Percentiles rank a stretch among this genome's conserved stretches.
phyloP scores from a whole-genome alignment of 2,113 vertebrate species.

The Rattus rattus region DNA sequence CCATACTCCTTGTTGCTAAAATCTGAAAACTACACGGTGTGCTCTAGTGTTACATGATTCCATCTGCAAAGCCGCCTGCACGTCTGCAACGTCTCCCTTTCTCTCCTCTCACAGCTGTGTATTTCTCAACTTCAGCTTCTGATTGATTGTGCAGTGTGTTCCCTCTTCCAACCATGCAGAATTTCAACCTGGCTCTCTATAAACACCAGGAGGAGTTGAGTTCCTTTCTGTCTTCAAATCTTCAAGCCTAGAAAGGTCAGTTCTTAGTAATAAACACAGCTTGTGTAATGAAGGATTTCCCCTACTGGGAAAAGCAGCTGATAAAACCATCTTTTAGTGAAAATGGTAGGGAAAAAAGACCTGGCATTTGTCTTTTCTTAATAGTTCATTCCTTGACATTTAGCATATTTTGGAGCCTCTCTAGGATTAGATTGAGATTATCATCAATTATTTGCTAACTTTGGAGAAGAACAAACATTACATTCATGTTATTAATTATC shows the following conservation, averaged over 20 bases:
- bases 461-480: slow-evolving; percentile 20
- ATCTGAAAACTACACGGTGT: not conserved
- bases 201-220: not conserved
- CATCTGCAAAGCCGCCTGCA: slow-evolving; percentile 1
- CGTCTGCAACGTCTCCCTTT: not conserved
- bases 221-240: slow-evolving; percentile 41
- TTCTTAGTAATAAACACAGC: slow-evolving; percentile 41
- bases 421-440: not conserved
- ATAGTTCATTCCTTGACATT: slow-evolving; percentile 61
- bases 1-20: slow-evolving; percentile 14
- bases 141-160: not conserved
- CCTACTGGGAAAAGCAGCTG: not conserved
- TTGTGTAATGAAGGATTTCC: slow-evolving; percentile 26
- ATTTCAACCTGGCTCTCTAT: not conserved
- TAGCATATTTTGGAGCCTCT: not conserved
- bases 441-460: slow-evolving; percentile 46
- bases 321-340: slow-evolving; percentile 59
- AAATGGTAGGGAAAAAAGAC: slow-evolving; percentile 10
- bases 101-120: not conserved
- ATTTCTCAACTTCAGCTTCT: not conserved
- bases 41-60: not conserved
- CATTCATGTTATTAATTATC: slow-evolving; percentile 17
- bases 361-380: slow-evolving; percentile 61
- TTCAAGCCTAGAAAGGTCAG: slow-evolving; percentile 54
- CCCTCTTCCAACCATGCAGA: not conserved